Base-by-base conservation (phyloP, 1,140 invertebrate species). In the Matsumurasca onukii region DNA sequence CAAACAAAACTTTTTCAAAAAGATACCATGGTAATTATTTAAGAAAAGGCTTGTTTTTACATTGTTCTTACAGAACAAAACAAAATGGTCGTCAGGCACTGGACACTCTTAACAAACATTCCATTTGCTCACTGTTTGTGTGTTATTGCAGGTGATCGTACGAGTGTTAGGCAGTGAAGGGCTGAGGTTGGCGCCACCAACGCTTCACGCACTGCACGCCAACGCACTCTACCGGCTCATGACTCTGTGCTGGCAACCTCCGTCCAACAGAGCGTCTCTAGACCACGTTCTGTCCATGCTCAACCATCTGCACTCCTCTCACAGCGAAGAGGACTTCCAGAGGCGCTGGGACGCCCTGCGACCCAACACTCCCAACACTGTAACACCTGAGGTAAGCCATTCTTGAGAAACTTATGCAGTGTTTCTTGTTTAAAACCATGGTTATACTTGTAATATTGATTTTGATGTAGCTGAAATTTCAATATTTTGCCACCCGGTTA, bases 291-390 rank as follows among this genome's bases (percentile, higher is more conserved):
- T 85, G 48, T 77, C 81, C 3, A 83, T 87, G 66, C 73, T 89
- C 12, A 76, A 80, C n/a, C 83, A 86, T 71, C 75, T 88, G 5
- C 77, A 82, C 25, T 63, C 45, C 13, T 67, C 72, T 2, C 75
- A 68, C 29, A 31, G 66, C 57, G 65, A 70, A 45, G 79, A 83
- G 49, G 87, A 89, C 74, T 91, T 91, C 74, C 88, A 91, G 69
- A 81, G 82, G 30, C 83, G 88, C 49, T 90, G 87, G 88, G 84
- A 86, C 66, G 82, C 76, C 45, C 80, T 88, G 30, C 86, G 86
- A 77, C 87, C 84, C 24, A 88, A 88, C 76, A 81, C 81, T 51
- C 80, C 85, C 3, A 85, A 84, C 67, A 78, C 82, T 34, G 84
- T 86, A 72, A 84, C 69, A 22, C 72, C 70, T 24, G 62, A 65